Conservation (phyloP, 2,888 invertebrate species). For the Flexamia atlantica region DNA sequence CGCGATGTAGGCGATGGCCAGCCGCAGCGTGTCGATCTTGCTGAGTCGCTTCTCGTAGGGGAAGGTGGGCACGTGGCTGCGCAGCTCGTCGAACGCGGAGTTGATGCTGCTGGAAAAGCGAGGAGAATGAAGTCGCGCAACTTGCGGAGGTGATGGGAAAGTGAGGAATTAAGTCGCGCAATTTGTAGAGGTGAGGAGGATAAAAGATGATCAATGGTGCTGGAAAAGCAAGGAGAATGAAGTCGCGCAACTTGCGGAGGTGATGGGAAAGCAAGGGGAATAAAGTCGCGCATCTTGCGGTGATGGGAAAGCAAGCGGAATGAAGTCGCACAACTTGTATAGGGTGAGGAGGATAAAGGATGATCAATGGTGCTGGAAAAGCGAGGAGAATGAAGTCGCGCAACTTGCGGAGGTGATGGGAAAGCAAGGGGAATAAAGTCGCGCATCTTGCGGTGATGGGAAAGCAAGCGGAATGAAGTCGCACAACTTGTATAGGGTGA, state of each 20-base stretch:
- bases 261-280: constrained; percentile 99
- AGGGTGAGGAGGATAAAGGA: too few species aligned
- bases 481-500: constrained; percentile 82
- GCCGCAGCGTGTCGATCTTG: constrained; percentile 97
- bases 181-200: constrained; percentile 99
- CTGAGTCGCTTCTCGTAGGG: constrained; percentile 99
- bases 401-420: too few species aligned
- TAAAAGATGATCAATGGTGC: constrained; percentile 99
- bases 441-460: constrained; percentile 97
- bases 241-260: constrained; percentile 13
- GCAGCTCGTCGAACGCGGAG: constrained; percentile 98
- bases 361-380: constrained; percentile 97
- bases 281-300: constrained; percentile 97
- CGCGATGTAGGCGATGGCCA: constrained; percentile 99
- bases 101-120: constrained; percentile 94
- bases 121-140: constrained; percentile 18
- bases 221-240: constrained; percentile 76
- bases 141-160: constrained; percentile 91
- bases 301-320: constrained; percentile 81
- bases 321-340: constrained; percentile 23
- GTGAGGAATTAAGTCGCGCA: constrained; percentile 98
- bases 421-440: constrained; percentile 99
- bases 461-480: constrained; percentile 66
- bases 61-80: constrained; percentile 98
- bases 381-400: constrained; percentile 41